Conservation (phyloP, 2,888 invertebrate species). For the Hololepta plana region DNA sequence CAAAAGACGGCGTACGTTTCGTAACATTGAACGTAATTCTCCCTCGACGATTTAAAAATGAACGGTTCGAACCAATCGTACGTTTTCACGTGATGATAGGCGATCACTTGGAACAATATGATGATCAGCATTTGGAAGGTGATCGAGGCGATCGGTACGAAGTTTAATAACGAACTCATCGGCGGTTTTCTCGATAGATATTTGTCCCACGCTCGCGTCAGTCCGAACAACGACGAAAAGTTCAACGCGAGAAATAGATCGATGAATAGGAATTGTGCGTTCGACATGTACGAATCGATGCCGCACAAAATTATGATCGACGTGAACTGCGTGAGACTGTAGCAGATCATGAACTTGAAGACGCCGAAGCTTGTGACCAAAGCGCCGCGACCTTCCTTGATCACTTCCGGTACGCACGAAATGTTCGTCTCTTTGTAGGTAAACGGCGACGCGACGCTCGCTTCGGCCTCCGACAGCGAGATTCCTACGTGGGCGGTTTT, state of each 20-base stretch:
- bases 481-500: constrained; percentile 88
- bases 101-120: constrained; percentile 28
- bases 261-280: constrained; percentile 45
- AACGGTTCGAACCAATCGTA: constrained; percentile 38
- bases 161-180: constrained; percentile 31
- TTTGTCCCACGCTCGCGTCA: constrained; percentile 32
- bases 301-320: constrained; percentile 76
- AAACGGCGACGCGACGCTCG: constrained; percentile 87
- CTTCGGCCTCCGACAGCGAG: constrained; percentile 79
- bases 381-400: constrained; percentile 74
- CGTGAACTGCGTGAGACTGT: constrained; percentile 80
- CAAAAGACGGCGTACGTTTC: constrained; percentile 46
- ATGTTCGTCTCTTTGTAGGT: constrained; percentile 75
- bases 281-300: constrained; percentile 41
- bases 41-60: constrained; percentile 16
- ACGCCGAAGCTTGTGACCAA: constrained; percentile 92
- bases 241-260: constrained; percentile 43
- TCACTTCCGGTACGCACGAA: constrained; percentile 62
- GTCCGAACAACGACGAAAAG: constrained; percentile 45
- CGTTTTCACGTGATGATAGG: constrained; percentile 30
- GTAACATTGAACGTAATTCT: constrained; percentile 28
- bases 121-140: constrained; percentile 32
- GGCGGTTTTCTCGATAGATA: constrained; percentile 33
- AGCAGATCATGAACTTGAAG: constrained; percentile 96
- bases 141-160: constrained; percentile 34